phyloP scores from a whole-genome alignment of 2,888 invertebrate species.

The Drosophila flavopinicola region DNA sequence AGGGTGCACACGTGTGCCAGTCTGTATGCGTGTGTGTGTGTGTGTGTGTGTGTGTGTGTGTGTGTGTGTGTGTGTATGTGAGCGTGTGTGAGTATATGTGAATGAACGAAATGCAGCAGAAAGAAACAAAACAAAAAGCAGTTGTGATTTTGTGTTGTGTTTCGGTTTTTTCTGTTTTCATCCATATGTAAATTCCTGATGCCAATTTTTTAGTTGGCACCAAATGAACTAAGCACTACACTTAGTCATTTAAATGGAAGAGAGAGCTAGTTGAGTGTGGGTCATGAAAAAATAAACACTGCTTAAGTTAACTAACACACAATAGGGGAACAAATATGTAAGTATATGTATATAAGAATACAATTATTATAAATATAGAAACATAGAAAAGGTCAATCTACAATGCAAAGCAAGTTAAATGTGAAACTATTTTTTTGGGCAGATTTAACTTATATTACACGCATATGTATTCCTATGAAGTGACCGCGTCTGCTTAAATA shows the following conservation, averaged over 20 bases:
- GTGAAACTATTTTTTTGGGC: too few relatives aligned
- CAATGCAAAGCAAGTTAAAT: too few relatives aligned
- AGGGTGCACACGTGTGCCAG: slow-evolving; percentile 27
- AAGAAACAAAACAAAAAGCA: slow-evolving; percentile 37
- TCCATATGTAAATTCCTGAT: slow-evolving; percentile 38
- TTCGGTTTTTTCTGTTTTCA: slow-evolving; percentile 10
- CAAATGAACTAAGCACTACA: slow-evolving; percentile 7
- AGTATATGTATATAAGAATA: neutral
- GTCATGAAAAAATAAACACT: too few relatives aligned
- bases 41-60: neutral
- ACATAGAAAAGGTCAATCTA: too few relatives aligned
- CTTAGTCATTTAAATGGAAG: slow-evolving; percentile 19
- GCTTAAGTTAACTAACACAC: too few relatives aligned
- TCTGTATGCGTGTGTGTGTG: neutral
- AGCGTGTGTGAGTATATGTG: slow-evolving; percentile 8
- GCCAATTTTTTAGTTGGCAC: slow-evolving; percentile 30
- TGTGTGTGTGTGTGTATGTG: neutral
- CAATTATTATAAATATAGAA: too few relatives aligned
- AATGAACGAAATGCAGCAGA: slow-evolving; percentile 9
- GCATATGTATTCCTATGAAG: too few relatives aligned
- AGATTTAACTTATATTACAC: too few relatives aligned
- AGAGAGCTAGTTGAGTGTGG: too few relatives aligned
- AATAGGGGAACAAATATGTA: too few relatives aligned
- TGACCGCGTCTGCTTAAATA: too few relatives aligned
- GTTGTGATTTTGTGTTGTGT: slow-evolving; percentile 7